Evolutionary conservation across 2,888 invertebrate species (phyloP).

Genomic region (Holacanthella duospinosa): DNA sequence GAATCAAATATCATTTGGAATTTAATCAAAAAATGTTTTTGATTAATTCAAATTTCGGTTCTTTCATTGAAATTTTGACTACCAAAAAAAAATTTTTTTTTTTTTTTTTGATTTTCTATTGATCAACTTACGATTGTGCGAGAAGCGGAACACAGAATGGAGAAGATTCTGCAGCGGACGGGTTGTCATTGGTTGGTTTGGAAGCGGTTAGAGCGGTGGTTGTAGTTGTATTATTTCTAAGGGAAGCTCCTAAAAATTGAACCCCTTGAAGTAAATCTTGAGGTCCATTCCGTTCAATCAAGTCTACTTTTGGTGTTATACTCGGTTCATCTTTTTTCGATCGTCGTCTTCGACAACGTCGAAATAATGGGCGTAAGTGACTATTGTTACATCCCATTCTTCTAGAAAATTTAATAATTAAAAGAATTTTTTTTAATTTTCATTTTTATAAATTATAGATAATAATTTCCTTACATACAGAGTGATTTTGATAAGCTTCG

Average conservation of each 20-base stretch:
- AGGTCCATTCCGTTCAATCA: constrained; percentile 18
- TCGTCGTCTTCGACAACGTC: constrained; percentile 23
- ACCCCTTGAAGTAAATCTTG: constrained; percentile 20
- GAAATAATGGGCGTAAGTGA: constrained; percentile 23
- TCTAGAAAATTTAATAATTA: neutral
- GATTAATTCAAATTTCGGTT: no score
- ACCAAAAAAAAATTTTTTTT: neutral
- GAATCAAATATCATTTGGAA: no score
- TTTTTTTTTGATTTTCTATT: neutral
- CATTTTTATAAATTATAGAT: no score
- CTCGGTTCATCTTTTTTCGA: constrained; percentile 21
- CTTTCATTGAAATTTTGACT: no score
- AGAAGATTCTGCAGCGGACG: constrained; percentile 7
- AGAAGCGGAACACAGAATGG: constrained; percentile 29
- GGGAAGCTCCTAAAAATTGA: constrained; percentile 20
- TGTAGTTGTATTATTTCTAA: constrained; percentile 20
- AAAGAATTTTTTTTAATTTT: neutral
- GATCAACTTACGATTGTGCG: constrained; percentile 32
- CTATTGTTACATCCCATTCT: constrained; percentile 25
- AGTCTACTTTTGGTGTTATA: constrained; percentile 18
- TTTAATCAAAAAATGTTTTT: no score
- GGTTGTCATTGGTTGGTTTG: neutral
- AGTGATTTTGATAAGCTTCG: no score
- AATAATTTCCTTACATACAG: no score
- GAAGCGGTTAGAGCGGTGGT: neutral